A percentile compares a stretch with the other conserved stretches of the same genome.
phyloP scores from a whole-genome alignment of 2,113 vertebrate genomes.

The Myocastor coypus region DNA sequence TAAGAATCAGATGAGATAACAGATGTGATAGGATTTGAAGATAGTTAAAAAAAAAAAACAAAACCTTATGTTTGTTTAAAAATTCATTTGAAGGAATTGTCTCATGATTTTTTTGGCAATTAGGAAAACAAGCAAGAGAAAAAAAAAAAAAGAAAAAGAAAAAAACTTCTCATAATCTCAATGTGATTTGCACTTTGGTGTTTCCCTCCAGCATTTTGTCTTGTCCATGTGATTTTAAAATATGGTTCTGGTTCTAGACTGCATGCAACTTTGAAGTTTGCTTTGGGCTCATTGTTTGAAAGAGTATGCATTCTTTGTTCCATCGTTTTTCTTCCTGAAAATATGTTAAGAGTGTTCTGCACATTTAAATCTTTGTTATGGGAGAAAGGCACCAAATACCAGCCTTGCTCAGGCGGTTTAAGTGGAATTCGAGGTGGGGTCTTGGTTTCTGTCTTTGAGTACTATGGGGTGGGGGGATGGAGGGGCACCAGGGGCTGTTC shows the following conservation, averaged over 20 bases:
- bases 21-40: constrained; percentile 39
- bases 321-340: constrained; percentile 27
- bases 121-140: constrained; percentile 24
- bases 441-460: not conserved
- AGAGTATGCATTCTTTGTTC: not conserved
- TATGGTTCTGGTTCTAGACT: not conserved
- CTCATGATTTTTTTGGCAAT: not conserved
- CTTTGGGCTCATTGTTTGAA: not conserved
- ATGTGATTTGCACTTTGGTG: not conserved
- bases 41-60: no score
- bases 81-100: not conserved
- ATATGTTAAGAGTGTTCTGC: not conserved
- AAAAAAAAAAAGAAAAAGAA: no score
- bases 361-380: constrained; percentile 25
- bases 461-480: not conserved
- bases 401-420: not conserved
- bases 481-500: not conserved
- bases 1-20: constrained; percentile 1
- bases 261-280: not conserved
- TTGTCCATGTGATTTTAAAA: not conserved
- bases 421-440: not conserved
- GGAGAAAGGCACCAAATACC: not conserved
- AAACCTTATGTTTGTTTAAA: not conserved
- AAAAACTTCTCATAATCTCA: not conserved
- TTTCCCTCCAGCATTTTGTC: not conserved